Conservation (phyloP, 2,888 invertebrate genomes). For the Pocota personata region DNA sequence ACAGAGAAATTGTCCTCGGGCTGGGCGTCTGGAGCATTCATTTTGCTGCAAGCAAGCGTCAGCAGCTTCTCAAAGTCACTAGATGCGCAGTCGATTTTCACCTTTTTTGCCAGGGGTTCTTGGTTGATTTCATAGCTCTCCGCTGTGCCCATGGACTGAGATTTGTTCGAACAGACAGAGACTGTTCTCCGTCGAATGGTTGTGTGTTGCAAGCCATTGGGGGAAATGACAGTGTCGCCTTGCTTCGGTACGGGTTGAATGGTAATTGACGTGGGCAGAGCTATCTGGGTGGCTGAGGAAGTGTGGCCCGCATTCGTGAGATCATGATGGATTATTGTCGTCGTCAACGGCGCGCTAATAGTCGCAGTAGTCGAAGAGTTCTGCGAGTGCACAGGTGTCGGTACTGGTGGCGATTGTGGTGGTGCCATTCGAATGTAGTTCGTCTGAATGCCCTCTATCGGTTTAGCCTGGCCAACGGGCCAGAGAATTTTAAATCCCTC, state of each 20-base stretch:
- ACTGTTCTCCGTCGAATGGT: conserved; percentile 53
- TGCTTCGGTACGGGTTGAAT: conserved; percentile 66
- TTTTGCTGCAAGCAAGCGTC: conserved; percentile 79
- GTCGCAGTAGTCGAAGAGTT: conserved; percentile 26
- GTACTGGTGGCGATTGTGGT: conserved; percentile 41
- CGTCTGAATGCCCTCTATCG: conserved; percentile 49
- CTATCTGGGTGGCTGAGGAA: conserved; percentile 50
- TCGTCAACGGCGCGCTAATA: conserved; percentile 46
- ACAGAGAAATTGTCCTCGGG: conserved; percentile 79
- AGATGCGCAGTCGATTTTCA: conserved; percentile 79
- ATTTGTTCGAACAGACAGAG: conserved; percentile 62
- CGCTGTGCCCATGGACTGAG: conserved; percentile 31
- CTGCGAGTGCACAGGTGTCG: conserved; percentile 38
- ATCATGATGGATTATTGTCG: conserved; percentile 72
- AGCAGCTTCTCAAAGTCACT: conserved; percentile 80
- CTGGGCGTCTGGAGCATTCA: conserved; percentile 76
- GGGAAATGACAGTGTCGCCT: conserved; percentile 17
- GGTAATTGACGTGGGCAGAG: conserved; percentile 60
- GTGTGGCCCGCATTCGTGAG: conserved; percentile 57
- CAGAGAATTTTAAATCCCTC: conserved; percentile 59
- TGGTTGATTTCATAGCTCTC: conserved; percentile 72
- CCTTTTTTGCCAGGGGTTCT: conserved; percentile 77
- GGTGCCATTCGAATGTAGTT: conserved; percentile 72
- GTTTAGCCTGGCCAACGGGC: conserved; percentile 51
- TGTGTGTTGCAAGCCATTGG: conserved; percentile 24